Base-by-base conservation (phyloP, 2,113 vertebrate species). In the Pionites leucogaster region DNA sequence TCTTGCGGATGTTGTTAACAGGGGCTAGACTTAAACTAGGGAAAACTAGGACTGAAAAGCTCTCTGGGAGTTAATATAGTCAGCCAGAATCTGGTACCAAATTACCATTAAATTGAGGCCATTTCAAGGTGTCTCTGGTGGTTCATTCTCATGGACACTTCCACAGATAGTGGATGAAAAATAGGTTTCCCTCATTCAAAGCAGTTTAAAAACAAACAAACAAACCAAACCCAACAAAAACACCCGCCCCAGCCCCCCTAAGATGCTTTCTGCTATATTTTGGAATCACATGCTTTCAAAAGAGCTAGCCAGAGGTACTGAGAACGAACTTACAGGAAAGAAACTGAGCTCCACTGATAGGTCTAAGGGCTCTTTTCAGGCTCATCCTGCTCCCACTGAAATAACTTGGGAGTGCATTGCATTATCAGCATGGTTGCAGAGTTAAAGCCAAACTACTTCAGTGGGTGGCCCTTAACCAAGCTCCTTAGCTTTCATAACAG, bases 1-100 rank as follows among this genome's bases (percentile, higher is more conserved):
- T 75, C 44, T 67, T 1, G 0, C 19, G 70, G 52, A 57, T 0
- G 1, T 39, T 70, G 47, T 50, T 74, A 86, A 69, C 24, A 69
- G 44, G 23, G 4, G 3, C 8, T 90, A 46, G 37, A 50, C 75
- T 89, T 68, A 87, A 92, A 95, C 37, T 37, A 47, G 65, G 27
- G 52, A 90, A 89, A 57, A 71, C 15, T 15, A 72, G 53, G 17
- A 22, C 33, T 81, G 65, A 68, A 82, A 55, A 83, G 3, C 62
- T 79, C 55, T 63, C 68, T 42, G 67, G n/a, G 39, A 65, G 44
- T 53, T 1, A 0, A 60, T 31, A 22, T 6, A 68, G 47, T 15
- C 35, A 86, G 31, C 12, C 42, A 91, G 62, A 60, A 77, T 35
- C 25, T 92, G 76, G 28, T 53, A 78, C 53, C 1, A 1, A 86